A percentile compares a stretch with the other conserved stretches of the same genome.
phyloP scores from a whole-genome alignment of 2,113 vertebrate species.

The Pelusios castaneus region DNA sequence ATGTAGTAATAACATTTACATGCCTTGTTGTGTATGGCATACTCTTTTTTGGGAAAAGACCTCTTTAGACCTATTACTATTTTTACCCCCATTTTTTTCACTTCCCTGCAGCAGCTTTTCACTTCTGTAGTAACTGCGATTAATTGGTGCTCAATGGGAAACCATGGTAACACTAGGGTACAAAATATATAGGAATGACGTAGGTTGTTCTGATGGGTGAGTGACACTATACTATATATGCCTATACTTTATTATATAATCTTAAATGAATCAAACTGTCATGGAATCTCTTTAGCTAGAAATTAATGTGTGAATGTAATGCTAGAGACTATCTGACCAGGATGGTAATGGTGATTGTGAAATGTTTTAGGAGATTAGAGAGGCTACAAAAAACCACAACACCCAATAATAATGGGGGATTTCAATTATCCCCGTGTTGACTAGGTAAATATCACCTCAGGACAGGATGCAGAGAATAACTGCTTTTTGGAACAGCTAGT shows the following conservation, averaged over 20 bases:
- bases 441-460: background rate
- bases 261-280: background rate
- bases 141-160: background rate
- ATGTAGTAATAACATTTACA: background rate
- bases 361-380: too few species aligned
- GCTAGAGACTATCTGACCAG: background rate
- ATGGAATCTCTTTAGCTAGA: background rate
- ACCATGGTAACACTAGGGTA: background rate
- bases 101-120: background rate
- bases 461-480: background rate
- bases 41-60: background rate
- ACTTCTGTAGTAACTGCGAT: background rate
- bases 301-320: background rate
- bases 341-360: background rate
- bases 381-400: background rate
- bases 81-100: background rate
- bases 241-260: background rate
- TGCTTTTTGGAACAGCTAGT: background rate
- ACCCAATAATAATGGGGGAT: background rate
- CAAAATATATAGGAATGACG: background rate
- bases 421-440: background rate
- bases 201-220: background rate
- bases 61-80: background rate
- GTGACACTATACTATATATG: background rate
- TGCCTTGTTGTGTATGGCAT: constrained; percentile 30